Evolutionary conservation across 1,140 invertebrate species (phyloP).

Genomic region (Bacillus rossius): DNA sequence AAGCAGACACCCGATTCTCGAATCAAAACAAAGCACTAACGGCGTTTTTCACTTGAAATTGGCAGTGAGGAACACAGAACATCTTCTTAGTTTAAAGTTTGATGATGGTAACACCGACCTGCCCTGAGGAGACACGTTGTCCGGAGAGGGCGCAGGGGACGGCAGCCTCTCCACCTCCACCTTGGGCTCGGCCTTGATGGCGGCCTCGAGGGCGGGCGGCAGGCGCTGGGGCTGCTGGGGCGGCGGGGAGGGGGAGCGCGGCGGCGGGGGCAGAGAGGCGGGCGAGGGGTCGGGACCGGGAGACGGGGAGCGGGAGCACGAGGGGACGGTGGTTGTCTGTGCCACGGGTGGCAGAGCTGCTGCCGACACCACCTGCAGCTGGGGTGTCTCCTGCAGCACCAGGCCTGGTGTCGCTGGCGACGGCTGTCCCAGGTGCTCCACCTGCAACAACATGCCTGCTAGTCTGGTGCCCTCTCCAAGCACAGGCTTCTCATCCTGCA

Average conservation of each 20-base stretch:
- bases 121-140: conserved; percentile 25
- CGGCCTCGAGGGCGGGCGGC: conserved; percentile 70
- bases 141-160: conserved; percentile 30
- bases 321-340: conserved; percentile 51
- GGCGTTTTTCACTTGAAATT: too few species aligned
- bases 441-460: too few species aligned
- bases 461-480: too few species aligned
- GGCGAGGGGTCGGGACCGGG: conserved; percentile 41
- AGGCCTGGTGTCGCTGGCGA: neutral
- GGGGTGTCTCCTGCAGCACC: conserved; percentile 42
- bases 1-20: too few species aligned
- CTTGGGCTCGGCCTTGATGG: conserved; percentile 80
- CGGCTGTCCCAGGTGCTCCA: too few species aligned
- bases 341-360: conserved; percentile 49
- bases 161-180: conserved; percentile 67
- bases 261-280: conserved; percentile 42
- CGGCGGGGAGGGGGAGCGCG: conserved; percentile 23
- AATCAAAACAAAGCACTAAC: too few species aligned
- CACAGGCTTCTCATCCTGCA: too few species aligned
- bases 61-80: too few species aligned
- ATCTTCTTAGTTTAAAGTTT: too few species aligned
- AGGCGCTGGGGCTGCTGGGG: conserved; percentile 39
- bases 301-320: conserved; percentile 35
- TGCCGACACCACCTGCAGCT: conserved; percentile 45
- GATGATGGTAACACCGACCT: too few species aligned